Evolutionary conservation across 2,888 invertebrate genomes (phyloP).

Genomic region (Drosophila cognata): DNA sequence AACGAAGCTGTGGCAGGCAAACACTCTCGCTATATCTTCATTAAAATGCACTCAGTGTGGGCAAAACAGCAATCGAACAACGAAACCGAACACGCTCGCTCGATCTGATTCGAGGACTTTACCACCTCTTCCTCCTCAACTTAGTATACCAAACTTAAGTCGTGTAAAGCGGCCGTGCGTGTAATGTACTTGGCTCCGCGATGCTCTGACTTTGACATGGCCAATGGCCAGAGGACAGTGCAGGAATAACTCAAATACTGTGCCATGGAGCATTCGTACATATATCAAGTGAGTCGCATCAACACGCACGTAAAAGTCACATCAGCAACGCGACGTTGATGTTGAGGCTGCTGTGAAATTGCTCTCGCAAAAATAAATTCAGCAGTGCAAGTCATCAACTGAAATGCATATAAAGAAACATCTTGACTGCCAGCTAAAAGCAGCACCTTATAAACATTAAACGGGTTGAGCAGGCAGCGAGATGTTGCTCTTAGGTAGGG

Average conservation of each 20-base stretch:
- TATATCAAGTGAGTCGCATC: slow-evolving; percentile 49
- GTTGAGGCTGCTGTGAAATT: slow-evolving; percentile 58
- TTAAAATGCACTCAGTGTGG: slow-evolving; percentile 69
- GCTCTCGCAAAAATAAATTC: slow-evolving; percentile 47
- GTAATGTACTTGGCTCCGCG: slow-evolving; percentile 74
- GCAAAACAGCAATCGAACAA: slow-evolving; percentile 47
- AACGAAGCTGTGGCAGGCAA: slow-evolving; percentile 58
- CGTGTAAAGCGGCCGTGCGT: slow-evolving; percentile 77
- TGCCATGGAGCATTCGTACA: slow-evolving; percentile 36
- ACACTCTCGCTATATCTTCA: slow-evolving; percentile 68
- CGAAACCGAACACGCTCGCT: slow-evolving; percentile 27
- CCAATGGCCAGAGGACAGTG: slow-evolving; percentile 46
- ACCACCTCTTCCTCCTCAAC: not conserved
- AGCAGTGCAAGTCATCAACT: slow-evolving; percentile 60
- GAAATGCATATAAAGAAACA: slow-evolving; percentile 64
- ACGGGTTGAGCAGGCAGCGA: slow-evolving; percentile 22
- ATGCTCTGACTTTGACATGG: slow-evolving; percentile 77
- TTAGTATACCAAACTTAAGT: slow-evolving; percentile 33
- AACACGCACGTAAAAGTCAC: slow-evolving; percentile 74
- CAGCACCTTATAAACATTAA: slow-evolving; percentile 80
- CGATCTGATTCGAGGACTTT: slow-evolving; percentile 25
- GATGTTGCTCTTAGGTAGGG: slow-evolving; percentile 10
- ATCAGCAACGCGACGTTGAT: slow-evolving; percentile 47
- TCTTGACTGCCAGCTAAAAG: slow-evolving; percentile 73
- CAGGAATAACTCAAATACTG: slow-evolving; percentile 1